Percentiles rank a stretch among this genome's conserved stretches.
Conservation (phyloP, 92 coral and sea anemone genomes). For the Diadumene lineata region DNA sequence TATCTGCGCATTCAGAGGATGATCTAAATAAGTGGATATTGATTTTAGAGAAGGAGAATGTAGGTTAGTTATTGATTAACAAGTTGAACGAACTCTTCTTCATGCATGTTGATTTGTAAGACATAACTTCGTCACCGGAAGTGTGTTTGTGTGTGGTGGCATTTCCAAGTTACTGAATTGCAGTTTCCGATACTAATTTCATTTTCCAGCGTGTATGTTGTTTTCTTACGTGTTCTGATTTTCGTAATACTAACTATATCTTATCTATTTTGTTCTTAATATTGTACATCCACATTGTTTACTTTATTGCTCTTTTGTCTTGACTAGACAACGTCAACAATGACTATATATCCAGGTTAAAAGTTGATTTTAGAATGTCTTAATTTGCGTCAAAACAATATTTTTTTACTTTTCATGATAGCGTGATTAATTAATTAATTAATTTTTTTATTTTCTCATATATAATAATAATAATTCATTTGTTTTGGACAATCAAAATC, state of each 20-base stretch:
- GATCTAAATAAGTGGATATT: constrained; percentile 77
- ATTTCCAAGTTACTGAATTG: neutral
- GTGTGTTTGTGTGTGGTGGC: neutral
- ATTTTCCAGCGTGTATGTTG: neutral
- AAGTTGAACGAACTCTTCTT: too few relatives aligned
- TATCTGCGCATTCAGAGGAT: constrained; percentile 84
- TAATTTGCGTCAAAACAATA: too few relatives aligned
- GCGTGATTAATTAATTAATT: too few relatives aligned
- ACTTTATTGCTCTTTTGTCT: neutral
- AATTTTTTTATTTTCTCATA: too few relatives aligned
- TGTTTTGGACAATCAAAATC: too few relatives aligned
- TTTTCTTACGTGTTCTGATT: neutral
- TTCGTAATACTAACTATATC: too few relatives aligned
- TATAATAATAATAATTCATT: too few relatives aligned
- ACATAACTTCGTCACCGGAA: neutral
- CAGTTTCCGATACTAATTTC: neutral
- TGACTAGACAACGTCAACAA: neutral
- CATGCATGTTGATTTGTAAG: neutral
- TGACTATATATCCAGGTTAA: too few relatives aligned
- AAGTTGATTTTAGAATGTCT: too few relatives aligned
- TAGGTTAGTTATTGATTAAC: constrained; percentile 57
- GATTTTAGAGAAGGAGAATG: constrained; percentile 79
- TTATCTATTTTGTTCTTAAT: too few relatives aligned
- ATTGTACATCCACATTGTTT: too few relatives aligned
- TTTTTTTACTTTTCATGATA: too few relatives aligned